Evolutionary conservation across 2,888 invertebrate genomes (phyloP).

Genomic region (Smittia aterrima): DNA sequence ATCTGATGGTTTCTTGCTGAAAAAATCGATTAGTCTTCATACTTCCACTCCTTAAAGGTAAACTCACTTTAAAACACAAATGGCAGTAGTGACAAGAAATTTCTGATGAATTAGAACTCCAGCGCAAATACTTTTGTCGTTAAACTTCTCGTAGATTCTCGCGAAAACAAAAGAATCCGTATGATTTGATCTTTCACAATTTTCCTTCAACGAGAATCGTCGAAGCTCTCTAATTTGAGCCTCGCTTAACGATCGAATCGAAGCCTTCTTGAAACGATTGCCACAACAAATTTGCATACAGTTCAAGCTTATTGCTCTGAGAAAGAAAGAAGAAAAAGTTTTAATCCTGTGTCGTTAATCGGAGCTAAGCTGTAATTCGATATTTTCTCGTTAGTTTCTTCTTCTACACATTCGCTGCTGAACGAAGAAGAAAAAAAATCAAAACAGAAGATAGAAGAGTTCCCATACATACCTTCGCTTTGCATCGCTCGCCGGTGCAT

Average conservation of each 20-base stretch:
- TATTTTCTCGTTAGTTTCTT: too few relatives aligned
- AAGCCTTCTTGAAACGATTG: slow-evolving; percentile 1
- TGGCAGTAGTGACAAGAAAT: slow-evolving; percentile 35
- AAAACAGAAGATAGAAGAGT: neutral
- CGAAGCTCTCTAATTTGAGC: slow-evolving; percentile 25
- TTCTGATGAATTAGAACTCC: slow-evolving; percentile 36
- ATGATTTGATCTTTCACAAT: slow-evolving; percentile 10
- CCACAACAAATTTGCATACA: slow-evolving; percentile 36
- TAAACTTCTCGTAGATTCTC: slow-evolving; percentile 24
- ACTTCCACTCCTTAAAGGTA: neutral
- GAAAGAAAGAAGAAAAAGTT: neutral
- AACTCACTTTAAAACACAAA: slow-evolving; percentile 35
- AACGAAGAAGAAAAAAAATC: neutral
- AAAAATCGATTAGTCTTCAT: neutral
- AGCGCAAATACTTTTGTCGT: slow-evolving; percentile 27
- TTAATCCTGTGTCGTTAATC: too few relatives aligned
- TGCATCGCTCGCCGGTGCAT: slow-evolving; percentile 24
- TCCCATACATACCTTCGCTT: slow-evolving; percentile 37
- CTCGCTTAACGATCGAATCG: slow-evolving; percentile 29
- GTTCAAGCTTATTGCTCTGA: slow-evolving; percentile 16
- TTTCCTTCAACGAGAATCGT: slow-evolving; percentile 23
- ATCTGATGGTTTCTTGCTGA: slow-evolving; percentile 27
- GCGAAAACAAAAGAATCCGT: slow-evolving; percentile 27
- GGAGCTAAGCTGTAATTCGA: too few relatives aligned
- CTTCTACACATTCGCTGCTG: too few relatives aligned